phyloP scores from a whole-genome alignment of 2,113 vertebrate species.

The Arvicanthis niloticus region DNA sequence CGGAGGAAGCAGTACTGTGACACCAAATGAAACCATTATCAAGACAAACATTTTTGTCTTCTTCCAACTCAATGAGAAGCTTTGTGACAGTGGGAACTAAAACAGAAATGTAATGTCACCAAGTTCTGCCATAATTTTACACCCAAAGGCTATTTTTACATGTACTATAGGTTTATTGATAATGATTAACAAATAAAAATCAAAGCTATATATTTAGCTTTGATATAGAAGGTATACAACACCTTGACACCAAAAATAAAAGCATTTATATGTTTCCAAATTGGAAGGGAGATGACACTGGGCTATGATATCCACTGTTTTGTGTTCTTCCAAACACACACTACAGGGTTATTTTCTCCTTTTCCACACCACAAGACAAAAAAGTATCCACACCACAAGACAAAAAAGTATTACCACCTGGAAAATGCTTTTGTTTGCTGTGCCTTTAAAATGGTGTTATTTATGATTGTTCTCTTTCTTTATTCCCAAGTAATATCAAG shows the following conservation, averaged over 20 bases:
- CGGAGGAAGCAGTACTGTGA: background rate
- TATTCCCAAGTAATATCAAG: background rate
- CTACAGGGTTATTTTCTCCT: background rate
- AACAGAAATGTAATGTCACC: background rate
- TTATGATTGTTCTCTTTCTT: slow-evolving; percentile 16
- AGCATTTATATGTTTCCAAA: background rate
- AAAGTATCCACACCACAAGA: background rate
- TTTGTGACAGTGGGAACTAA: background rate
- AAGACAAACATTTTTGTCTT: background rate
- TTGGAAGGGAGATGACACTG: background rate
- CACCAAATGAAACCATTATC: background rate
- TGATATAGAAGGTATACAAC: background rate
- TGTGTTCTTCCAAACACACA: background rate
- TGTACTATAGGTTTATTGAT: background rate
- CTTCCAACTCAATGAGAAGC: background rate
- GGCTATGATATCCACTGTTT: background rate
- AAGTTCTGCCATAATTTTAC: background rate
- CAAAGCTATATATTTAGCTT: background rate
- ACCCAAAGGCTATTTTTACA: background rate
- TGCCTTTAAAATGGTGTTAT: background rate
- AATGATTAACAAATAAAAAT: slow-evolving; percentile 29
- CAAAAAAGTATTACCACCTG: background rate
- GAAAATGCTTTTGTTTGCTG: background rate
- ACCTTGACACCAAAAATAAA: background rate
- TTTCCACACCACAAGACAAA: background rate